Evolutionary conservation across 2,888 invertebrate genomes (phyloP).

Genomic region (Adela reaumurella): DNA sequence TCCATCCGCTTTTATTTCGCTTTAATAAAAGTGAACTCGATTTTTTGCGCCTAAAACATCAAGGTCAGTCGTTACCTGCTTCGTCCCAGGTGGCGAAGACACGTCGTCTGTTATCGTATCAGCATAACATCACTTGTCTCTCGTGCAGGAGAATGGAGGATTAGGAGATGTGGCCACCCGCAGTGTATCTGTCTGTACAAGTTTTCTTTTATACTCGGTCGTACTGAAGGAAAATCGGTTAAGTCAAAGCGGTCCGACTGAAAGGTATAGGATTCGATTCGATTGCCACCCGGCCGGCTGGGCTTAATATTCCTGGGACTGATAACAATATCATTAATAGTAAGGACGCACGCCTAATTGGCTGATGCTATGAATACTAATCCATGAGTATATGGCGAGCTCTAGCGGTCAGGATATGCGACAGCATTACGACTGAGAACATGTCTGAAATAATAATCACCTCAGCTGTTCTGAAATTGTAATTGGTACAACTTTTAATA

Average conservation of each 20-base stretch:
- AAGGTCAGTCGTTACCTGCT: neutral
- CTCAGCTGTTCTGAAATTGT: slow-evolving; percentile 20
- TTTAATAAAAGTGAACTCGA: neutral
- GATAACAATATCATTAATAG: slow-evolving; percentile 55
- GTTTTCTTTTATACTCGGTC: too few species aligned
- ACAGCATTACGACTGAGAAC: slow-evolving; percentile 32
- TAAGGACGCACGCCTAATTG: slow-evolving; percentile 52
- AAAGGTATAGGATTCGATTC: slow-evolving; percentile 38
- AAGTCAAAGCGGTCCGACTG: neutral
- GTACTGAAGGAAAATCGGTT: neutral
- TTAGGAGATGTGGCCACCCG: too few species aligned
- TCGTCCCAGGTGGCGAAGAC: neutral
- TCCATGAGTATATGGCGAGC: too few species aligned
- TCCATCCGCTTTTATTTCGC: neutral
- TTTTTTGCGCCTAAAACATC: neutral
- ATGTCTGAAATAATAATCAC: slow-evolving; percentile 50
- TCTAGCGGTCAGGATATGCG: slow-evolving; percentile 29
- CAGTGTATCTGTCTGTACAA: too few species aligned
- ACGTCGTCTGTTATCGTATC: too few species aligned
- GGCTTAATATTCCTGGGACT: slow-evolving; percentile 42
- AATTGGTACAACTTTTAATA: too few species aligned
- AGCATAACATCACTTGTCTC: too few species aligned
- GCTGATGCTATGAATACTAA: slow-evolving; percentile 49
- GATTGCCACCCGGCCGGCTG: slow-evolving; percentile 36
- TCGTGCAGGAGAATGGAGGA: too few species aligned